Conservation (phyloP, 1,140 invertebrate genomes). For the Drosophila miranda region DNA sequence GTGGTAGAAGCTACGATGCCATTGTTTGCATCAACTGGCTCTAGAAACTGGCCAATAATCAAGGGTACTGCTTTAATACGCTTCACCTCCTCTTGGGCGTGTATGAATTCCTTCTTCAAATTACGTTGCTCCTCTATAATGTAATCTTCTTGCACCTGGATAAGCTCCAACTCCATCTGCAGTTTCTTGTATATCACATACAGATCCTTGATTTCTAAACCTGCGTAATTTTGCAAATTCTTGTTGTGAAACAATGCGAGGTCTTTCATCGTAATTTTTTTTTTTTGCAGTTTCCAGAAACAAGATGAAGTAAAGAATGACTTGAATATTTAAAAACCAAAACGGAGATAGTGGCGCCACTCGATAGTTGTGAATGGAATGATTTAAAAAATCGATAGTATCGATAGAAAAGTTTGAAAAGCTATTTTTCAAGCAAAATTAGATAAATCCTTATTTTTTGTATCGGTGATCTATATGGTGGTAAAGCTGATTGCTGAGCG, state of each 20-base stretch:
- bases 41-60: conserved; percentile 98
- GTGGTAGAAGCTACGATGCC: conserved; percentile 93
- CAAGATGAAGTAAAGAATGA: conserved; percentile 40
- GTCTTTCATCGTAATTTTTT: conserved; percentile 24
- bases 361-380: too few species aligned
- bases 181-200: conserved; percentile 94
- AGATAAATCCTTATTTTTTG: too few species aligned
- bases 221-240: conserved; percentile 84
- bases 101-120: conserved; percentile 97
- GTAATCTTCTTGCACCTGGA: conserved; percentile 96
- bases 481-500: too few species aligned
- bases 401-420: too few species aligned
- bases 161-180: conserved; percentile 55
- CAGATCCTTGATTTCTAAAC: conserved; percentile 92
- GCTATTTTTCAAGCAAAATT: too few species aligned
- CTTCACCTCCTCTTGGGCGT: conserved; percentile 99
- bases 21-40: conserved; percentile 98
- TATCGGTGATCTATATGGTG: too few species aligned
- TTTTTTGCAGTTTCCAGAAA: not conserved
- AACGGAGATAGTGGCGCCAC: not conserved
- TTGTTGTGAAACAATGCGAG: conserved; percentile 29
- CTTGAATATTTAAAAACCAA: conserved; percentile 57
- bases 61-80: conserved; percentile 98
- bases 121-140: conserved; percentile 99
- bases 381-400: too few species aligned